Base-by-base conservation (phyloP, 2,797 vertebrate genomes). In the Chaenodraco wilsoni region DNA sequence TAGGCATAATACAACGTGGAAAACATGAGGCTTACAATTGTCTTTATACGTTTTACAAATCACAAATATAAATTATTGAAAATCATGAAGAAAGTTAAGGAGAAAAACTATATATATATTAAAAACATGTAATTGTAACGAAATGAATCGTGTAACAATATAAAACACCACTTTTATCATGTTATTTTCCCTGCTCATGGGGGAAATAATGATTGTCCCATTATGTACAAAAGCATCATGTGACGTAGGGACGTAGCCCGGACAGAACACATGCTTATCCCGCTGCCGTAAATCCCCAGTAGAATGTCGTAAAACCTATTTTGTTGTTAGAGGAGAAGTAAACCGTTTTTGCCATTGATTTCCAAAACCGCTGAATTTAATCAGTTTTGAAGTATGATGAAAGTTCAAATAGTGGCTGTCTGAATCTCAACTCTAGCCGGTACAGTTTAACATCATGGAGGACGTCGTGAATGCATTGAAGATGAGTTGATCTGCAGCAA, bases 261-360 rank as follows among this genome's bases (percentile, higher is more conserved):
- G 49, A 23, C 63, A 19, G 57, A 69, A 52, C 31, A 51, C 62
- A 48, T 12, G 61, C 72, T 68, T 52, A 4, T 59, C 41, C 40
- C 13, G 37, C 74, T 79, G 84, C 85, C 90, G 89, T 17, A 90
- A 93, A 92, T 23, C 33, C 0, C 0, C 1, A 2, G 9, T 0
- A 6, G 17, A 15, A 1, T 83, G 92, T 93, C 92, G 92, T 83
- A 72, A 91, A 84, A 40, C 2, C n/a, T 57, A n/a, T 10, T 41
- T 31, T 82, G 79, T 72, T 82, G 56, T 65, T 13, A 54, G 21
- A 64, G 48, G 21, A 64, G 54, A 60, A 78, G 68, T 84, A 45
- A 72, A 78, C 4, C 55, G 45, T 65, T 65, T 8, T 56, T 68
- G 9, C 9, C 19, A n/a, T 33, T 69, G 9, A 21, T 52, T 37